Evolutionary conservation across 2,797 vertebrate genomes (phyloP), one percentile per base, ranked within the genome.

Genomic region (Phoebastria nigripes): DNA sequence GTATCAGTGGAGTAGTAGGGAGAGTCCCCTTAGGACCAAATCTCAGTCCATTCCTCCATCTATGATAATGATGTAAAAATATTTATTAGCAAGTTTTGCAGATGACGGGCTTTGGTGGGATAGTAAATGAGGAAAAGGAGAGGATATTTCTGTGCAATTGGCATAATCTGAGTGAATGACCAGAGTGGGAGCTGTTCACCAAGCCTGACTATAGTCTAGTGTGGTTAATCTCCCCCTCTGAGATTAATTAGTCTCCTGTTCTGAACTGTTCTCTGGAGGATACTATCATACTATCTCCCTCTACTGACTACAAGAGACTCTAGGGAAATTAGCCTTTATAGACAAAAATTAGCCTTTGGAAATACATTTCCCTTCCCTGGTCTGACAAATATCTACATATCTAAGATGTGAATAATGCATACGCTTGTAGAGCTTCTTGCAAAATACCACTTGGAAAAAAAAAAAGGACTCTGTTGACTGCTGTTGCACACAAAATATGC

Each of bases 271-370:
- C 95, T 80, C 86, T 70, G 46, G 93, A 93, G 90, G 21, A 39
- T 89, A 44, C 62, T 59, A 62, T 70, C 42, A 18, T 70, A 44
- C 70, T 33, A 9, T 70, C 47, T 93, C 92, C 42, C 31, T 73
- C 44, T 80, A 80, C 86, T 37, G 31, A 87, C 73, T 96, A 25
- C n/a, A 63, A 70, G 67, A 20, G 22, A 72, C 95, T 76, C 86
- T 41, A 66, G 92, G 95, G 90, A 96, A 95, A 97, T 92, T 96
- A 97, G 76, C 47, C 83, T 94, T 89, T 94, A 77, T 89, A 95
- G 93, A 85, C 67, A 95, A 96, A 96, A 97, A 97, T 95, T 94
- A 92, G 93, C 78, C 86, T 58, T 97, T 94, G 86, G 92, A 96
- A 97, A 95, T 93, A 59, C 22, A 84, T 87, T 95, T 31, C 70